Conservation (phyloP, 1,140 invertebrate species). For the roundworm (Caenorhabditis elegans) region DNA sequence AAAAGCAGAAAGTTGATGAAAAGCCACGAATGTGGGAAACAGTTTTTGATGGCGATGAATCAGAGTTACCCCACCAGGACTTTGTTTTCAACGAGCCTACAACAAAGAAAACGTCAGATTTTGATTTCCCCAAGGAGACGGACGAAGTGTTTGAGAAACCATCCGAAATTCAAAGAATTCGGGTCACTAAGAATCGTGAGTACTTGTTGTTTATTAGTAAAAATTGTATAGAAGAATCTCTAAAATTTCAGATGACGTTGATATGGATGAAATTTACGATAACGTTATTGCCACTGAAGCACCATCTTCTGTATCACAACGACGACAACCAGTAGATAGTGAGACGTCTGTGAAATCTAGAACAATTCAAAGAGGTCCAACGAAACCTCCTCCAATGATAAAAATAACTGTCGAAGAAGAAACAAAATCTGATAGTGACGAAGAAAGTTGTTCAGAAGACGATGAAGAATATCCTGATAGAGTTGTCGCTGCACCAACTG, state of each 20-base stretch:
- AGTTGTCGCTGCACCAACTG: slow-evolving; percentile 61
- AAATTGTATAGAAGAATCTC: too few species aligned
- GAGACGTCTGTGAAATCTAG: neutral
- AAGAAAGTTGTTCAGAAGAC: slow-evolving; percentile 56
- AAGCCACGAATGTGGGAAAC: slow-evolving; percentile 44
- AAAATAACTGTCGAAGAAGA: slow-evolving; percentile 48
- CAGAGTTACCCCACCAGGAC: slow-evolving; percentile 16
- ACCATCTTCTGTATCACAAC: slow-evolving; percentile 16
- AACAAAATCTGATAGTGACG: slow-evolving; percentile 51
- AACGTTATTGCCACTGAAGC: neutral
- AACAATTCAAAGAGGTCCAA: slow-evolving; percentile 30
- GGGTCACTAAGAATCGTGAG: slow-evolving; percentile 29
- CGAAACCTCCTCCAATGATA: slow-evolving; percentile 38
- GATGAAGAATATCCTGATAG: slow-evolving; percentile 66
- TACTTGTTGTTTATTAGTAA: neutral
- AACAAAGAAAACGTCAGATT: slow-evolving; percentile 24
- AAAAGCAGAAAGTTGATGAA: neutral
- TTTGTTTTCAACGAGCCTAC: slow-evolving; percentile 13
- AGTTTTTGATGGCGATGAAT: slow-evolving; percentile 45
- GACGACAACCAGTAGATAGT: neutral
- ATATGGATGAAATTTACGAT: slow-evolving; percentile 46
- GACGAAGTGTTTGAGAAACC: slow-evolving; percentile 10
- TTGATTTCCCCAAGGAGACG: slow-evolving; percentile 24
- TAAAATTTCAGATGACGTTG: slow-evolving; percentile 34
- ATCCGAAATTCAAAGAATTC: neutral